These are phyloP conservation scores for Scotopteryx bipunctaria DNA, from an alignment of 2,888 invertebrate species.

Conservation along the genomic window DNA sequence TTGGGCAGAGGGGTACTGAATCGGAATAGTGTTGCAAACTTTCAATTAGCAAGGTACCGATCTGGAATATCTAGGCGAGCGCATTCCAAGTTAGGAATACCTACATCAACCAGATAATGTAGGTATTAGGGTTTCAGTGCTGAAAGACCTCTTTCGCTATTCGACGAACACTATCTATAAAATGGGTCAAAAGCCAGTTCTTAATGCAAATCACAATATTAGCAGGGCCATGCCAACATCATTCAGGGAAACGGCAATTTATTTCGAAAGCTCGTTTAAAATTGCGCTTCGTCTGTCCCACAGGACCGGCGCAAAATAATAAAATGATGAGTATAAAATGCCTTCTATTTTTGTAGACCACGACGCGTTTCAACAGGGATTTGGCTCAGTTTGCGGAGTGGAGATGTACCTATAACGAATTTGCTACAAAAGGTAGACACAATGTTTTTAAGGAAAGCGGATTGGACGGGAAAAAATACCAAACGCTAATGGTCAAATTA, in stretches of 20 bases:
- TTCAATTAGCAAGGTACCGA: neutral
- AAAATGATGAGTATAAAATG: constrained; percentile 21
- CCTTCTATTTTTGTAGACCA: constrained; percentile 18
- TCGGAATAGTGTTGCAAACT: constrained; percentile 8
- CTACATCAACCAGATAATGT: neutral
- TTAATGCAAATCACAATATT: constrained; percentile 11
- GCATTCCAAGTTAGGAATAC: neutral
- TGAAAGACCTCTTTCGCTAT: neutral
- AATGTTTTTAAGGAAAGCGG: no score
- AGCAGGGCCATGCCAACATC: constrained; percentile 10
- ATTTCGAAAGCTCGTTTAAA: constrained; percentile 17
- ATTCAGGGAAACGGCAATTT: constrained; percentile 16
- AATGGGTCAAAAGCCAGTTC: constrained; percentile 3
- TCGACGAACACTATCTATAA: neutral
- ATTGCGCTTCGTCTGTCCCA: constrained; percentile 17
- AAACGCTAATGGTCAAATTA: no score
- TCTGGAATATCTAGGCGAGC: constrained; percentile 6
- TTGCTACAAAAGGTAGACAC: no score
- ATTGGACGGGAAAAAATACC: no score
- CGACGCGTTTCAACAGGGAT: constrained; percentile 12
- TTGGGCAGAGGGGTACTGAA: constrained; percentile 8
- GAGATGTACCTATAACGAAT: neutral
- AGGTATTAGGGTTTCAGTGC: neutral
- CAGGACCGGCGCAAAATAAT: constrained; percentile 17
- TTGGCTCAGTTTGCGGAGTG: neutral